These are phyloP conservation scores for Tryphoninae sp. DNA, from an alignment of 2,888 invertebrate species.

Conservation along the genomic window DNA sequence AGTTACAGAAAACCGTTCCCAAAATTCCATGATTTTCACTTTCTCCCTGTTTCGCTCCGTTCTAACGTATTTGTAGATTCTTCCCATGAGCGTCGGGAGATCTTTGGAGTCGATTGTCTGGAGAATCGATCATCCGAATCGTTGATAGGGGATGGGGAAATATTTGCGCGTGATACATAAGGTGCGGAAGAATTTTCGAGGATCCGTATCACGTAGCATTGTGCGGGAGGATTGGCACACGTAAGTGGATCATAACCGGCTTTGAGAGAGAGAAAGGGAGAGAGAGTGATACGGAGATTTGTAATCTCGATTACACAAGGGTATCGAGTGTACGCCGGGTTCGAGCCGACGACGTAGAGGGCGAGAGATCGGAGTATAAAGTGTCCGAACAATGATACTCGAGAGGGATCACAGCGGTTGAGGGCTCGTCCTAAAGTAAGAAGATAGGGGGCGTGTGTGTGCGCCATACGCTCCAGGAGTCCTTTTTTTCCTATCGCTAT, in stretches of 20 bases:
- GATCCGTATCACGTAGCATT: conserved; percentile 28
- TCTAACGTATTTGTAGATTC: no score
- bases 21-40: conserved; percentile 1
- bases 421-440: conserved; percentile 14
- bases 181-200: conserved; percentile 13
- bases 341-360: conserved; percentile 41
- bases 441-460: conserved; percentile 49
- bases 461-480: conserved; percentile 28
- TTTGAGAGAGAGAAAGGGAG: not conserved
- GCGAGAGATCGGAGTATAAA: conserved; percentile 52
- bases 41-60: no score
- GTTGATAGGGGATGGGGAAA: no score
- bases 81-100: no score
- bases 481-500: conserved; percentile 10
- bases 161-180: no score
- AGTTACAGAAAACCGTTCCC: not conserved
- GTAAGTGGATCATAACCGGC: conserved; percentile 63
- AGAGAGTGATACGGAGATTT: conserved; percentile 53
- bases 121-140: no score
- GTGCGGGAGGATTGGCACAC: not conserved
- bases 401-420: conserved; percentile 39
- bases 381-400: conserved; percentile 39
- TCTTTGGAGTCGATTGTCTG: no score
- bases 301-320: conserved; percentile 67
- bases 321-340: conserved; percentile 61